Percentiles rank a stretch among this genome's conserved stretches.
Evolutionary conservation across 1,140 invertebrate species (phyloP).

Genomic region (Drosophila parabipectinata): DNA sequence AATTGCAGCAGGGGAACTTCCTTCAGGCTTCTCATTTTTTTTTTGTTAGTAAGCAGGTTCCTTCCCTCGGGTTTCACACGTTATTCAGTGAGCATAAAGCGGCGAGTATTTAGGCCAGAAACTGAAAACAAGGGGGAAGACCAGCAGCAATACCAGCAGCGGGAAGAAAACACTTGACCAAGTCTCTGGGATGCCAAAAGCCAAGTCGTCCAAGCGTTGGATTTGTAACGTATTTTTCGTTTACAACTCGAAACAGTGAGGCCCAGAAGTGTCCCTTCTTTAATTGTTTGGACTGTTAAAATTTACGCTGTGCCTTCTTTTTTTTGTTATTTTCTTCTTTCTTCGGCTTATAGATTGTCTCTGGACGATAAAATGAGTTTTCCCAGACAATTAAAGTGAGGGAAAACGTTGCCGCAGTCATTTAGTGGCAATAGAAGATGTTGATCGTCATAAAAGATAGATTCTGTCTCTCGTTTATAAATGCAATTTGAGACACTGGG

Average conservation of each 20-base stretch:
- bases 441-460: constrained; percentile 40
- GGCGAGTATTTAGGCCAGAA: constrained; percentile 67
- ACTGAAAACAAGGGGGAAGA: constrained; percentile 32
- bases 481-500: constrained; percentile 27
- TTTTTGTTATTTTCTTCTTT: constrained; percentile 18
- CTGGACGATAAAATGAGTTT: constrained; percentile 58
- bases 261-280: constrained; percentile 34
- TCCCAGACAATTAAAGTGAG: constrained; percentile 76
- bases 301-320: constrained; percentile 30
- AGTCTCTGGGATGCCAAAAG: constrained; percentile 31
- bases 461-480: constrained; percentile 7
- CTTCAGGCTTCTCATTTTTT: constrained; percentile 25
- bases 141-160: constrained; percentile 47
- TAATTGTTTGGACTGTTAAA: constrained; percentile 56
- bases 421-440: constrained; percentile 34
- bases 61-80: constrained; percentile 60
- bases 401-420: constrained; percentile 24
- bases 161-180: constrained; percentile 66
- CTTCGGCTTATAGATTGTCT: constrained; percentile 45
- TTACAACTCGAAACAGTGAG: constrained; percentile 6
- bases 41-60: neutral
- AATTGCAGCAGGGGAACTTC: constrained; percentile 68
- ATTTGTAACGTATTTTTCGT: constrained; percentile 76
- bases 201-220: constrained; percentile 59
- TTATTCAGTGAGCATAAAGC: constrained; percentile 77